Evolutionary conservation across 2,113 vertebrate species (phyloP).

Genomic region (Hippocampus zosterae): DNA sequence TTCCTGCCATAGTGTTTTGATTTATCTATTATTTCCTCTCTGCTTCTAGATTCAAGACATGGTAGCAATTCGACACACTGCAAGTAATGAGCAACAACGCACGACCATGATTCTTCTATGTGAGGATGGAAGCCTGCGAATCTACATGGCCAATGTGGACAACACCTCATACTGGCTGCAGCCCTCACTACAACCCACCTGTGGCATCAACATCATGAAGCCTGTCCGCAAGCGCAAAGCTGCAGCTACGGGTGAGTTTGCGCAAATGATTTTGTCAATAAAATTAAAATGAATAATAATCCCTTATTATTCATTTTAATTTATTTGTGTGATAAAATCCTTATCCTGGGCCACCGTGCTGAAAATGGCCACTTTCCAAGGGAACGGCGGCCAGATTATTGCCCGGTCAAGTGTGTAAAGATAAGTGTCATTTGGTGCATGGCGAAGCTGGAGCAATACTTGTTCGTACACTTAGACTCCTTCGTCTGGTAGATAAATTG

Average conservation of each 20-base stretch:
- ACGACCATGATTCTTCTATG: slow-evolving; percentile 98
- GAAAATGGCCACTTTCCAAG: too few species aligned
- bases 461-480: too few species aligned
- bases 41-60: slow-evolving; percentile 91
- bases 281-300: neutral
- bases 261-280: neutral
- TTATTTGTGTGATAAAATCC: too few species aligned
- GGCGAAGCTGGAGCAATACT: too few species aligned
- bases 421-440: too few species aligned
- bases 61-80: slow-evolving; percentile 96
- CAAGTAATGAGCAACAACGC: slow-evolving; percentile 95
- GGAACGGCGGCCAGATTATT: too few species aligned
- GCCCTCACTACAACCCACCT: slow-evolving; percentile 92
- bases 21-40: neutral
- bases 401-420: too few species aligned
- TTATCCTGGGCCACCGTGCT: too few species aligned
- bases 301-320: too few species aligned
- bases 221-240: slow-evolving; percentile 95
- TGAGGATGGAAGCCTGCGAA: slow-evolving; percentile 96
- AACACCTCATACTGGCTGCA: slow-evolving; percentile 98
- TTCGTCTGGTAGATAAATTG: too few species aligned
- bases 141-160: slow-evolving; percentile 98
- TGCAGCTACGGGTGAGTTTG: slow-evolving; percentile 81
- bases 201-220: slow-evolving; percentile 95
- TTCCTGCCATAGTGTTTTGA: neutral